Conservation (phyloP, 1,140 invertebrate genomes). For the Pemphigus obesinymphae region DNA sequence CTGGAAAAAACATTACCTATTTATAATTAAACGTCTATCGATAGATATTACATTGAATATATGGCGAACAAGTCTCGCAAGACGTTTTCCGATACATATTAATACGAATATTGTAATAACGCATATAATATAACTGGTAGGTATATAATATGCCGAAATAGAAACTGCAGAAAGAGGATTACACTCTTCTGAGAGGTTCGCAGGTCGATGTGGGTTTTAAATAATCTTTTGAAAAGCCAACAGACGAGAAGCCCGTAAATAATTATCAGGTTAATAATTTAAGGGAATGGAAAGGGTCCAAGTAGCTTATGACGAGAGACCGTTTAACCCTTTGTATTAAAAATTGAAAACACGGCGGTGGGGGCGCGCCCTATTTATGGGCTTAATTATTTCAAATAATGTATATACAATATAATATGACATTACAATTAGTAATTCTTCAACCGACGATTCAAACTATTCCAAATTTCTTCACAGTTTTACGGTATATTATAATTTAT, state of each 20-base stretch:
- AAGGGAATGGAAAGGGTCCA: conserved; percentile 31
- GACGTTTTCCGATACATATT: no score
- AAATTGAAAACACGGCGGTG: conserved; percentile 16
- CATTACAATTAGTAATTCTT: background rate
- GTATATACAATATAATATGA: background rate
- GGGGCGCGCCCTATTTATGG: background rate
- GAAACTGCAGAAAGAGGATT: conserved; percentile 20
- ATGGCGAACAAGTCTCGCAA: no score
- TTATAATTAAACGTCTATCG: background rate
- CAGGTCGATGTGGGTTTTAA: conserved; percentile 21
- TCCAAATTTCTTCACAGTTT: background rate
- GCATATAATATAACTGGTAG: no score
- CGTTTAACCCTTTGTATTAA: conserved; percentile 40
- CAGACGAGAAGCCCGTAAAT: conserved; percentile 23
- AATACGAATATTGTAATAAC: no score
- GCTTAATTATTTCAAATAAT: conserved; percentile 22
- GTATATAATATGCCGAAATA: background rate
- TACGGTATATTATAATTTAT: background rate
- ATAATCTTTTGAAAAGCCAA: conserved; percentile 40
- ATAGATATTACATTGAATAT: background rate
- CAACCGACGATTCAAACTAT: background rate
- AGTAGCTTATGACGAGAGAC: conserved; percentile 32
- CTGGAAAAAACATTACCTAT: background rate
- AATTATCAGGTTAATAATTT: conserved; percentile 40
- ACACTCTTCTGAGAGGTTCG: conserved; percentile 12